Evolutionary conservation across 2,888 invertebrate species (phyloP), one percentile per base, ranked within the genome.

Genomic region (Ophioninae sp.): DNA sequence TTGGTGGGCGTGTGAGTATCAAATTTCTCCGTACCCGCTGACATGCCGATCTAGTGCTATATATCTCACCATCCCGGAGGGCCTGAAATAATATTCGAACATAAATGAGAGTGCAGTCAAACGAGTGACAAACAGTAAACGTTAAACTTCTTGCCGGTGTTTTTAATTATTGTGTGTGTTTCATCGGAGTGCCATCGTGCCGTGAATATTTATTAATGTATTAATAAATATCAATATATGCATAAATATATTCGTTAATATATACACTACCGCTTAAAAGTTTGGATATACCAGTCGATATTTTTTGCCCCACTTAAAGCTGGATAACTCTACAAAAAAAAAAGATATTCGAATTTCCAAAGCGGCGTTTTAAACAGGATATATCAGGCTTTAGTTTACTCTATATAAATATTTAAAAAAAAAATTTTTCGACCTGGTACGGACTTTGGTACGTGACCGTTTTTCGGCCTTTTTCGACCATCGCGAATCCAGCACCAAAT

Each of bases 1-100:
- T 84, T 30, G 73, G 85, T 86, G 86, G 86, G 86, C 86, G 86
- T 87, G 82, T 78, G 50, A 73, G 80, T 81, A 83, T 86, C 84
- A 72, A 79, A 72, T 86, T 83, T 65, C 85, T 30, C 50, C 13
- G 7, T 69, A 74, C 44, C 65, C 50, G 57, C 77, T 75, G 76
- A 72, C 8, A 61, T 44, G n/a, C 44, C 76, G 72, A 79, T 65
- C 76, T 69, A 69, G 50, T 68, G 20, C 13, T 50, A 7, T 3
- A 50, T 69, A 39, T 50, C 50, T 23, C 7, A 5, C 56, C 30
- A 68, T 59, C 67, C 73, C 56, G 39, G 39, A 76, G 76, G 65
- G 62, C n/a, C 23, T 70, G 50, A 30, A 59, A 61, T 23, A 56
- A n/a, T 67, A n/a, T 81, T 70, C 6, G 70, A 73, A 69, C 41